These are phyloP conservation scores for Liparis tanakae DNA, from an alignment of 2,797 vertebrate species.

Conservation along the genomic window DNA sequence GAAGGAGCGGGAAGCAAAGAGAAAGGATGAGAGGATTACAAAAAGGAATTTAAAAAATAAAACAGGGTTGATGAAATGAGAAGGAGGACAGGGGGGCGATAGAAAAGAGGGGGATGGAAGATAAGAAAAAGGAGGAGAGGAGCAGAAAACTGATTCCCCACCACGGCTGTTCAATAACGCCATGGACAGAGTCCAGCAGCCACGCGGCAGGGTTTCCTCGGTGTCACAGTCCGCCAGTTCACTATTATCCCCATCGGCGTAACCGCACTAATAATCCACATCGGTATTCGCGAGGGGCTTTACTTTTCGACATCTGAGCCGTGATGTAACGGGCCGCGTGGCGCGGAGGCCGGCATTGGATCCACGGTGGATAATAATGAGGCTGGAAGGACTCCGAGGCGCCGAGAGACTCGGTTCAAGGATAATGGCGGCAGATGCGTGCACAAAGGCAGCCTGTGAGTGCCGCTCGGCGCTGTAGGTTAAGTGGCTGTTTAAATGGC, in stretches of 20 bases:
- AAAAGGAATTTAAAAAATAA: not conserved
- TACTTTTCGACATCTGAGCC: conserved; percentile 8
- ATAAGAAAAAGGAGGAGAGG: conserved; percentile 6
- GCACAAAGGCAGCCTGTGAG: conserved; percentile 43
- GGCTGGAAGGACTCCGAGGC: conserved; percentile 37
- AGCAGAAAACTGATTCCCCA: conserved; percentile 51
- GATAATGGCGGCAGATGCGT: conserved; percentile 54
- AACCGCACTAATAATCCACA: conserved; percentile 48
- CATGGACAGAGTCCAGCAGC: conserved; percentile 30
- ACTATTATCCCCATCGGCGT: conserved; percentile 12
- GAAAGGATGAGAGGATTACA: conserved; percentile 31
- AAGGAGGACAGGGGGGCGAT: conserved; percentile 35
- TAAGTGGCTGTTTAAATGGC: conserved; percentile 60
- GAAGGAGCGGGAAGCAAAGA: conserved; percentile 18
- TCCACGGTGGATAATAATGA: conserved; percentile 28
- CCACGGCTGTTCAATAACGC: conserved; percentile 43
- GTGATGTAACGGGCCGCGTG: not conserved
- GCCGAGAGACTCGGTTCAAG: conserved; percentile 44
- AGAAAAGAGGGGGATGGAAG: not conserved
- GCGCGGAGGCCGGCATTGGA: not conserved
- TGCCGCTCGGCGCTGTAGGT: conserved; percentile 42
- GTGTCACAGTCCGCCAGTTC: conserved; percentile 34
- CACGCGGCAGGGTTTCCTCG: conserved; percentile 41
- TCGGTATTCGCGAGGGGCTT: not conserved
- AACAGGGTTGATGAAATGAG: conserved; percentile 17